phyloP scores from a whole-genome alignment of 1,140 invertebrate species.

The Planococcus citri region DNA sequence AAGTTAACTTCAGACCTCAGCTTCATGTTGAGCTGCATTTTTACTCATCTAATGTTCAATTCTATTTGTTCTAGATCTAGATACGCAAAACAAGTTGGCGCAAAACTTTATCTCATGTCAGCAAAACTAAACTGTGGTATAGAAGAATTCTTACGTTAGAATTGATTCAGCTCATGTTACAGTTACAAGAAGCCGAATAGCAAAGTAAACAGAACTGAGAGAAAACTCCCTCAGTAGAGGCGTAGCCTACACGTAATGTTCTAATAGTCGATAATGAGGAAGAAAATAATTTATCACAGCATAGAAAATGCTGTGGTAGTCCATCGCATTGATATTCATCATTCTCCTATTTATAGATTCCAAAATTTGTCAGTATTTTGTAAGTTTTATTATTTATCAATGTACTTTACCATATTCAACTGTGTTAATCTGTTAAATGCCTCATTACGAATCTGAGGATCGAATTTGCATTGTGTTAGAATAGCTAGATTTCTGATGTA shows the following conservation, averaged over 20 bases:
- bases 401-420: too few species aligned
- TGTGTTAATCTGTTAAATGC: too few species aligned
- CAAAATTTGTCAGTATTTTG: too few species aligned
- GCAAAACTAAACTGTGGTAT: constrained; percentile 89
- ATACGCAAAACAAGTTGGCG: constrained; percentile 82
- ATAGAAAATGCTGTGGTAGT: too few species aligned
- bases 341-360: too few species aligned
- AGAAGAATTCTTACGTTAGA: constrained; percentile 85
- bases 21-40: too few species aligned
- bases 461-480: too few species aligned
- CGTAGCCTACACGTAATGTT: constrained; percentile 42
- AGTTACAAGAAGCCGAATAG: constrained; percentile 37
- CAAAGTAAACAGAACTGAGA: constrained; percentile 35
- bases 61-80: constrained; percentile 42
- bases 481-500: too few species aligned
- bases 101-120: constrained; percentile 88
- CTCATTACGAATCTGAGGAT: too few species aligned
- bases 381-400: too few species aligned
- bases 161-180: constrained; percentile 60
- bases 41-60: constrained; percentile 1
- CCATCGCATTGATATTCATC: not conserved
- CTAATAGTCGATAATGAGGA: constrained; percentile 45
- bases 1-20: constrained; percentile 35
- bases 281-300: not conserved
- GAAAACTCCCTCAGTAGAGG: constrained; percentile 37